Evolutionary conservation across 35 echinoderm and acorn worm genomes (phyloP).

Genomic region (Heliocidaris tuberculata): DNA sequence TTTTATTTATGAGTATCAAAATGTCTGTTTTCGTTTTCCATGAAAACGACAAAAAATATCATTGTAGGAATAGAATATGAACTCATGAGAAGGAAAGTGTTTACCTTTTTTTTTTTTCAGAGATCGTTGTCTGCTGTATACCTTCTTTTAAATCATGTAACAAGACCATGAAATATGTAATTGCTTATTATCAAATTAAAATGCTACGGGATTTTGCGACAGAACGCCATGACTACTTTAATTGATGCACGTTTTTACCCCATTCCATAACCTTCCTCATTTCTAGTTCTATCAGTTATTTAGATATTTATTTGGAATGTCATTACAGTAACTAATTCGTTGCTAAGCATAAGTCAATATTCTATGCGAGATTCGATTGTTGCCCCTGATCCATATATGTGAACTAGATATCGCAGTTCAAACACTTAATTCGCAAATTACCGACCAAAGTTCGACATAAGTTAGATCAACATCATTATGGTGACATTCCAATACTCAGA

Average conservation of each 20-base stretch:
- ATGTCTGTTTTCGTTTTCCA: no score
- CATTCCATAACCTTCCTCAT: not conserved
- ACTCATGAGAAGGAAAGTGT: no score
- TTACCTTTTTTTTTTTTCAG: no score
- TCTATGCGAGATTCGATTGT: not conserved
- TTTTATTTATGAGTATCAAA: no score
- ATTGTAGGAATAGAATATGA: no score
- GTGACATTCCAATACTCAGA: not conserved
- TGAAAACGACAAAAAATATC: no score
- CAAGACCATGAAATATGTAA: no score
- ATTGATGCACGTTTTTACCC: not conserved
- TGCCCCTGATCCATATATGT: not conserved
- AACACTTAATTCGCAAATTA: not conserved
- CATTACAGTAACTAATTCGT: not conserved
- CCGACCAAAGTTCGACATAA: slow-evolving; percentile 14
- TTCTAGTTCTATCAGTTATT: not conserved
- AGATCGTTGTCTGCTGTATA: no score
- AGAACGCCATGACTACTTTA: no score
- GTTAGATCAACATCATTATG: not conserved
- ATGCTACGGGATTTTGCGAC: no score
- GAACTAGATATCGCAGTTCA: not conserved
- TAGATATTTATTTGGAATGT: not conserved
- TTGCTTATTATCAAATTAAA: no score
- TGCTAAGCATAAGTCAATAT: not conserved
- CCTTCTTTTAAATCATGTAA: no score